These are phyloP conservation scores for Rafetus swinhoei DNA, from an alignment of 2,113 vertebrate genomes.

Conservation along the genomic window DNA sequence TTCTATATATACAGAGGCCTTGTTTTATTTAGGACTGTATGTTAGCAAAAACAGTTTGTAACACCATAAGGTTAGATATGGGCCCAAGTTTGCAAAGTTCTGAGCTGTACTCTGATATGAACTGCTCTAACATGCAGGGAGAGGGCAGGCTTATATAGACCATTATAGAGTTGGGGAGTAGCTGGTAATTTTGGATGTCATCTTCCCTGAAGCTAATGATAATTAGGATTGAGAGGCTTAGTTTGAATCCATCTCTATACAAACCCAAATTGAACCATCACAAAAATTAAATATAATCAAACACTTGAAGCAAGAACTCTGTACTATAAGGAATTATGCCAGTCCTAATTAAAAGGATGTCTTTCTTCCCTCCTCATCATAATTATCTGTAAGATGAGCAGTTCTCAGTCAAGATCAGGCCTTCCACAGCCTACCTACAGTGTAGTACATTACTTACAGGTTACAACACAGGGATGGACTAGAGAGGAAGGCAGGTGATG, in stretches of 20 bases:
- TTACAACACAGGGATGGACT: rapidly evolving
- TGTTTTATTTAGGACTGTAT: not conserved
- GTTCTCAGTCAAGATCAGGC: rapidly evolving
- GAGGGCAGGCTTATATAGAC: not conserved
- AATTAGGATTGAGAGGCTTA: not conserved
- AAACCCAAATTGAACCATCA: not conserved
- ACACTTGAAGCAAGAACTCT: not conserved
- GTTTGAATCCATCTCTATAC: not conserved
- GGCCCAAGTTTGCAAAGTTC: not conserved
- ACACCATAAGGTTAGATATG: not conserved
- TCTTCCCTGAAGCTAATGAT: not conserved
- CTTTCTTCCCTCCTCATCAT: not conserved
- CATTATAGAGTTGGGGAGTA: not conserved
- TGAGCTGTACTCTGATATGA: not conserved
- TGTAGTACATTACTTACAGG: not conserved
- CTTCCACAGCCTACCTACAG: not conserved
- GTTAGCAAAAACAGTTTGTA: not conserved
- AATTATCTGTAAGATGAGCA: rapidly evolving
- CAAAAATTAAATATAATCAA: not conserved
- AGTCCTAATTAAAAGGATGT: rapidly evolving
- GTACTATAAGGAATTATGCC: not conserved
- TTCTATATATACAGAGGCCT: not conserved
- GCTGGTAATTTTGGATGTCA: not conserved
- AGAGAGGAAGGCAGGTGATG: rapidly evolving
- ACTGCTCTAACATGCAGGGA: not conserved